phyloP scores from a whole-genome alignment of 2,113 vertebrate genomes.

The Hirundichthys speculiger region DNA sequence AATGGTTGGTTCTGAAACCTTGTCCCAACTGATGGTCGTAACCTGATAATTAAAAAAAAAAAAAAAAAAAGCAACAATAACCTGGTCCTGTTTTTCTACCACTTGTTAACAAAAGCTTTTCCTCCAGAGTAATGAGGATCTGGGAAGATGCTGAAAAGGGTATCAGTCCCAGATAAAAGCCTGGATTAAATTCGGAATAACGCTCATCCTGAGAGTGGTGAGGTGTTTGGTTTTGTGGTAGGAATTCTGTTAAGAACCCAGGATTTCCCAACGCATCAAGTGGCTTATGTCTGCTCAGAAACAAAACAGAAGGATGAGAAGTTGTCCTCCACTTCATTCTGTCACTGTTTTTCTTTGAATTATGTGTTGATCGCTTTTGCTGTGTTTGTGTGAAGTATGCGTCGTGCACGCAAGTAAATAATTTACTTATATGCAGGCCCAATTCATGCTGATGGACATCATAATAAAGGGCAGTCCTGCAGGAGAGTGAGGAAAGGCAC shows the following conservation, averaged over 20 bases:
- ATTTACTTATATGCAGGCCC: constrained; percentile 30
- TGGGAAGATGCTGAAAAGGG: constrained; percentile 3
- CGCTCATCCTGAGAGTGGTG: neutral
- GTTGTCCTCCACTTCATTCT: constrained; percentile 15
- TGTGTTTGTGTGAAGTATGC: constrained; percentile 47
- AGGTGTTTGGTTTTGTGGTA: constrained; percentile 18
- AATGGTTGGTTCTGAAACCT: constrained; percentile 7
- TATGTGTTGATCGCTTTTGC: constrained; percentile 52
- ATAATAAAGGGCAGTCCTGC: constrained; percentile 41
- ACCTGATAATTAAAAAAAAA: neutral
- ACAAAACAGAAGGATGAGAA: constrained; percentile 23
- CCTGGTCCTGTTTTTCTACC: neutral
- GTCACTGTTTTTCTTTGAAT: constrained; percentile 43
- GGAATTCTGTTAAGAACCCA: constrained; percentile 11
- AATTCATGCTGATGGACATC: constrained; percentile 51
- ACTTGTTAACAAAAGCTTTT: neutral
- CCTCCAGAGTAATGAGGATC: constrained; percentile 3
- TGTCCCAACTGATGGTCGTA: constrained; percentile 5
- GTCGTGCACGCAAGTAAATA: constrained; percentile 23
- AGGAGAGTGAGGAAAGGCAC: constrained; percentile 27
- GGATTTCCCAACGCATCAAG: constrained; percentile 29
- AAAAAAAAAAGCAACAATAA: neutral
- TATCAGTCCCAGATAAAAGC: constrained; percentile 1
- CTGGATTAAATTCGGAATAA: constrained; percentile 18
- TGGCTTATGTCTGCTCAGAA: constrained; percentile 39